Conservation (phyloP, 2,113 vertebrate genomes). For the Myanophis thanlyinensis region DNA sequence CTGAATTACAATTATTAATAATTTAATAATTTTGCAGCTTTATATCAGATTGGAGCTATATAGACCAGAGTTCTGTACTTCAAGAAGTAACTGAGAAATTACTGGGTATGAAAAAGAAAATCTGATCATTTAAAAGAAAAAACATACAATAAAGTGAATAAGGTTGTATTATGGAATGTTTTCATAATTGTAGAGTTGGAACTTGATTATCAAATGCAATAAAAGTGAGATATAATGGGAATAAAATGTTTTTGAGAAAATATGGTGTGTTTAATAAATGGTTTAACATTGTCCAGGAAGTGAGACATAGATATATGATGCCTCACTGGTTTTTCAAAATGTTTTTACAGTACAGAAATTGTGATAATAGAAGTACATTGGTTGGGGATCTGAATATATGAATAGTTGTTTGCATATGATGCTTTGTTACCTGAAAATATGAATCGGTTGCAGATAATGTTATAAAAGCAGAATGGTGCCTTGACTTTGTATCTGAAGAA, state of each 20-base stretch:
- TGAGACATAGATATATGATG: neutral
- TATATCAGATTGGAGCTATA: neutral
- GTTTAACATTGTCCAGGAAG: neutral
- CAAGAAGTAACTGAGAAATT: neutral
- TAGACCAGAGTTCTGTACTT: neutral
- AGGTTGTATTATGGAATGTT: neutral
- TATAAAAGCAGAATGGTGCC: neutral
- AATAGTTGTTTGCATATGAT: neutral
- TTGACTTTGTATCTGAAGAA: neutral
- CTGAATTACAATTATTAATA: neutral
- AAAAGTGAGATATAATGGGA: neutral
- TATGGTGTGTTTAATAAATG: neutral
- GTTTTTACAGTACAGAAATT: neutral
- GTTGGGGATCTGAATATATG: neutral
- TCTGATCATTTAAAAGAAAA: neutral
- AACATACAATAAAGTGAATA: neutral
- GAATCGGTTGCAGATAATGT: neutral
- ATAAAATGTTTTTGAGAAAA: neutral
- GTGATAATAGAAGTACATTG: neutral
- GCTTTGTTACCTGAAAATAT: neutral
- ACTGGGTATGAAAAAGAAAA: neutral
- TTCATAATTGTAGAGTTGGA: neutral
- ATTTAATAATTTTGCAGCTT: neutral
- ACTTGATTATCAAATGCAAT: neutral
- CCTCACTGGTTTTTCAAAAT: neutral